phyloP scores from a whole-genome alignment of 2,888 invertebrate genomes.

The Noctua pronuba region DNA sequence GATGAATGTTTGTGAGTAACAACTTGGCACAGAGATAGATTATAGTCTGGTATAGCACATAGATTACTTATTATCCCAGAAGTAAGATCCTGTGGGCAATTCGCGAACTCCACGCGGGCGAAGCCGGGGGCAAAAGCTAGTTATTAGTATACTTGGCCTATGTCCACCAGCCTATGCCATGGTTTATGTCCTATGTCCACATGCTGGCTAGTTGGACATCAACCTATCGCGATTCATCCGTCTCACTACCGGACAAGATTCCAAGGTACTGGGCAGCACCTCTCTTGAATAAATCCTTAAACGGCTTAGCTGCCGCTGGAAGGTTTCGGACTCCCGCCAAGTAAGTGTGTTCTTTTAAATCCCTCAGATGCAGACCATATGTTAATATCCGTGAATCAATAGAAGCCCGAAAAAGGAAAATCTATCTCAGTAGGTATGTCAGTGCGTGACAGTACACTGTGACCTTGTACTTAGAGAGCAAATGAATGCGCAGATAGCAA shows the following conservation, averaged over 20 bases:
- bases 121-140: too few relatives aligned
- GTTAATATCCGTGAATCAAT: not conserved
- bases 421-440: not conserved
- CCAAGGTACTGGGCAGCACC: not conserved
- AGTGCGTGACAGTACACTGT: too few relatives aligned
- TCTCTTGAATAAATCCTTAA: not conserved
- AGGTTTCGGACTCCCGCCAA: not conserved
- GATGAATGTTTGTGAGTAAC: too few relatives aligned
- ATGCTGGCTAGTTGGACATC: not conserved
- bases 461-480: conserved; percentile 16
- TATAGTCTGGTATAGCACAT: too few relatives aligned
- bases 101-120: too few relatives aligned
- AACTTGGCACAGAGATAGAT: too few relatives aligned
- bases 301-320: not conserved
- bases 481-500: conserved; percentile 10
- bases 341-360: not conserved
- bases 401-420: not conserved
- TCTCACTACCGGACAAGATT: not conserved
- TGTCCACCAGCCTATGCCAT: too few relatives aligned
- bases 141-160: too few relatives aligned
- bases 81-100: too few relatives aligned
- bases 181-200: not conserved
- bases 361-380: not conserved
- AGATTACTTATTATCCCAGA: too few relatives aligned
- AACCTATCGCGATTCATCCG: not conserved